phyloP scores from a whole-genome alignment of 2,113 vertebrate genomes.

The Agapornis roseicollis region DNA sequence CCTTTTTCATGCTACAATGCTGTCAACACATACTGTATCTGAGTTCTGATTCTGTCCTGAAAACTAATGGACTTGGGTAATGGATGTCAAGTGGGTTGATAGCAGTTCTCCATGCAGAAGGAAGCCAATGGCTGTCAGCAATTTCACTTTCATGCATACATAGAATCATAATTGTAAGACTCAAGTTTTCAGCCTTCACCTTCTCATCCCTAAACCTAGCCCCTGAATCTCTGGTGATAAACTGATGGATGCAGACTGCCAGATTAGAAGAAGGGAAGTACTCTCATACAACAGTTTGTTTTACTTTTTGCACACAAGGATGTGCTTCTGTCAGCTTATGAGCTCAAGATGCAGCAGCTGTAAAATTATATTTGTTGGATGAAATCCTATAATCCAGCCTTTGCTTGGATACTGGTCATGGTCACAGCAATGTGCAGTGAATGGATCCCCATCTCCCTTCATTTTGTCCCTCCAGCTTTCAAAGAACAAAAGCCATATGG shows the following conservation, averaged over 20 bases:
- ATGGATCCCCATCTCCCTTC: background rate
- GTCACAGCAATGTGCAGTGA: background rate
- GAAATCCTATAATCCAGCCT: background rate
- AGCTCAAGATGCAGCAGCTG: background rate
- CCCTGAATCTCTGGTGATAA: background rate
- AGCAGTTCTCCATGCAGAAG: background rate
- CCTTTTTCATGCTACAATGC: background rate
- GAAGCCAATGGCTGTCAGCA: background rate
- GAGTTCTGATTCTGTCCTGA: background rate
- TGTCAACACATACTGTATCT: background rate
- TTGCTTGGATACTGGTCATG: background rate
- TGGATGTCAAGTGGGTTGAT: background rate
- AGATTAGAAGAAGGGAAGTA: background rate
- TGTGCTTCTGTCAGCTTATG: background rate
- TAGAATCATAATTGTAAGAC: background rate
- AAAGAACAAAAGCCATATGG: background rate
- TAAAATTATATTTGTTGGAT: background rate
- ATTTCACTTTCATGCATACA: background rate
- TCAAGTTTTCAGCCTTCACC: background rate
- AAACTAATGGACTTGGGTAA: background rate
- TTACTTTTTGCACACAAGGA: background rate
- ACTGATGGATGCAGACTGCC: rapidly evolving
- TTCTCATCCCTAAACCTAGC: background rate
- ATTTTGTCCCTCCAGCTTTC: background rate
- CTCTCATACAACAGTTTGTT: background rate